Evolutionary conservation across 53 echinoderm and acorn worm genomes (phyloP), one percentile per base, ranked within the genome.

Genomic region (Paelopatides confundens): DNA sequence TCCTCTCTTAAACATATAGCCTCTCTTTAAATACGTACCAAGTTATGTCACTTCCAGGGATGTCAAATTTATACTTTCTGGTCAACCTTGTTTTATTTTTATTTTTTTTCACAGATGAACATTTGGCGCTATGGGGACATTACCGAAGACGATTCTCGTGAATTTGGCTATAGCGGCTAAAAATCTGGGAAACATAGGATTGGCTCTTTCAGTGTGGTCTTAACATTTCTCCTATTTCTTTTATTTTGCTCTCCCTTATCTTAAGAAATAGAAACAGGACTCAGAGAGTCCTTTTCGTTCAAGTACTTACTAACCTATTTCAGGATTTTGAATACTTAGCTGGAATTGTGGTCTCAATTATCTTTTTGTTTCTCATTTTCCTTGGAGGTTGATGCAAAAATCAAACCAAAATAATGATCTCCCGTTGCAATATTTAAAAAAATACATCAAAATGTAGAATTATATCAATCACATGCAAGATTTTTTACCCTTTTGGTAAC

Each of bases 111-210:
- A 3, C 96, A 99, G 99, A 81, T 94, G 89, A 95, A 99, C 85
- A 87, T 99, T 78, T 99, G 99, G 99, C 95, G 94, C 26, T 99
- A 99, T 28, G 99, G 99, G 13, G 99, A 99, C 88, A 94, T 99
- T 86, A 99, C 95, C 13, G 99, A 99, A 64, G 99, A 99, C 31
- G 96, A 99, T 40, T 95, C 99, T 81, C 88, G 87, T 84, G 99
- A 99, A 87, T 99, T 99, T 82, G 99, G 99, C 66, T 99, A 77
- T 90, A 31, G 33, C 9, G 79, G 51, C 26, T 79, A 79, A 79
- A 9, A 15, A 52, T 31, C 15, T 43, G 79, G 53, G 5, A 50
- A 33, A 79, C 18, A 10, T 31, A 33, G 79, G 53, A 24, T 52
- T 29, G 32, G 79, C 52, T 79, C 46, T 53, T 79, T 52, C 79